Percentiles rank a stretch among this genome's conserved stretches.
These are phyloP conservation scores for Irena cyanogastra DNA, from an alignment of 2,113 vertebrate species.

Conservation along the genomic window DNA sequence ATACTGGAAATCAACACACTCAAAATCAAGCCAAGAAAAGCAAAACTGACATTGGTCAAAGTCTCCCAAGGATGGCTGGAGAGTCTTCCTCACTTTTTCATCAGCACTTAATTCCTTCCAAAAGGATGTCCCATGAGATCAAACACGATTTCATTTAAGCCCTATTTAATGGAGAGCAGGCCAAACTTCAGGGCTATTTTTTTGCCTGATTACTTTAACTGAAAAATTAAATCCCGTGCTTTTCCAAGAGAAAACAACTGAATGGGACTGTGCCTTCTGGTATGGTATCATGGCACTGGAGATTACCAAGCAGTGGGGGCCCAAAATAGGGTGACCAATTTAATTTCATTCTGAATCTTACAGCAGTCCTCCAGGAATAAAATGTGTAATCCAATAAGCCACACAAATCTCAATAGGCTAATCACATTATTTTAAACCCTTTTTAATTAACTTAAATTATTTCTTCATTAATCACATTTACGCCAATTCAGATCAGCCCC, in stretches of 20 bases:
- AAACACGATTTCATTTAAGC: not conserved
- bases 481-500: not conserved
- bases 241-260: not conserved
- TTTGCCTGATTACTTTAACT: not conserved
- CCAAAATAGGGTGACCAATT: not conserved
- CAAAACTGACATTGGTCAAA: not conserved
- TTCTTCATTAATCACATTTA: conserved; percentile 42
- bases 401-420: conserved; percentile 26
- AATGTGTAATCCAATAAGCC: conserved; percentile 51
- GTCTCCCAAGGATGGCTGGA: not conserved
- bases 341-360: conserved; percentile 28
- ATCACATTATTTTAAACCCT: conserved; percentile 52
- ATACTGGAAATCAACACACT: not conserved
- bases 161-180: not conserved
- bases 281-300: not conserved
- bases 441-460: conserved; percentile 57
- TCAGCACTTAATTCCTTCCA: not conserved
- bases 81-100: not conserved
- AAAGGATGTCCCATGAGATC: not conserved
- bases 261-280: not conserved
- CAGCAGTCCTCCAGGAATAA: conserved; percentile 32
- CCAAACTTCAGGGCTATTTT: not conserved
- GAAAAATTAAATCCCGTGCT: not conserved
- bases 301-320: not conserved
- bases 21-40: not conserved